Base-by-base conservation (phyloP, 1,140 invertebrate species). In the Theocolax elegans region DNA sequence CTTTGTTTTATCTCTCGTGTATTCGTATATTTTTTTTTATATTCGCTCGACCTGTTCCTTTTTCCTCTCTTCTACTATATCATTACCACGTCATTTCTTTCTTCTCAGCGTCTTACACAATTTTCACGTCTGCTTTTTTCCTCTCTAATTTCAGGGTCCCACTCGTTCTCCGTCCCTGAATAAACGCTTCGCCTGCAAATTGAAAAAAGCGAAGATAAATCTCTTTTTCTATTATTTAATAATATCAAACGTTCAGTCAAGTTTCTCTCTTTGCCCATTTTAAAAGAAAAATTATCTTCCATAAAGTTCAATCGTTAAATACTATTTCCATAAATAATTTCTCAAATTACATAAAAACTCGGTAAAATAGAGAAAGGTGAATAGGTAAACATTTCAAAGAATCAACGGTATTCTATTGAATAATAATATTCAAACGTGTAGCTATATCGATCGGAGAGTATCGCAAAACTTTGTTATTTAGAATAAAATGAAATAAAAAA, bases 21-120 rank as follows among this genome's bases (percentile, higher is more conserved):
- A 15, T 44, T 53, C 53, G 19, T 69, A 65, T 59, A 48, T 67
- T 62, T 48, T 67, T 42, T n/a, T 48, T 17, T 56, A 53, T 53
- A 58, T 58, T 58, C 60, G 44, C 49, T 31, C 38, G 31, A 42
- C 27, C 29, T 19, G 23, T 60, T 62, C 58, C 15, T 48, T 21
- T 73, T 27, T 73, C 44, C 46, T 72, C 46, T 42, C 21, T 23
- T 63, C 67, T n/a, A n/a, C 53, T 67, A 66, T 65, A 68, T 68
- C 56, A 67, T 60, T 67, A 67, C n/a, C 65, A 49, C 65, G 19
- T 59, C 65, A 58, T 59, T 64, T 53, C 51, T 48, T 38, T 35
- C 31, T 40, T 53, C 27, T 42, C n/a, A 23, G 21, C 40, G 31
- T 59, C 21, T 71, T 66, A 7, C 8, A 21, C 25, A 48, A 59